A percentile compares a stretch with the other conserved stretches of the same genome.
These are phyloP conservation scores for Archocentrus centrarchus DNA, from an alignment of 2,113 vertebrate genomes.

Conservation along the genomic window DNA sequence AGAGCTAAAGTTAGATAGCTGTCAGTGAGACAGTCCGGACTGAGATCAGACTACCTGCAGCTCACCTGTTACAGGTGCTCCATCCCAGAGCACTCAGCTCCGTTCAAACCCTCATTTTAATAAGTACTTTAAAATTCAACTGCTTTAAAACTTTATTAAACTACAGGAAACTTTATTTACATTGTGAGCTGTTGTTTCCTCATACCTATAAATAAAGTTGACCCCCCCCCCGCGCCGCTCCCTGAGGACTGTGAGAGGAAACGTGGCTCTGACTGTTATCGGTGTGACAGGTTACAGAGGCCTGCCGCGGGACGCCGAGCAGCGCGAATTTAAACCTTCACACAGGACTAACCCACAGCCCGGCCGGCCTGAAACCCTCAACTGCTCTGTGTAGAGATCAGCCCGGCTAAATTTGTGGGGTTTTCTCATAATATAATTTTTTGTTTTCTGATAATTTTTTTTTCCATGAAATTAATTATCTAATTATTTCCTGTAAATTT, in stretches of 20 bases:
- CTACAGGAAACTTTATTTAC: not conserved
- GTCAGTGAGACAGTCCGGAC: slow-evolving; percentile 6
- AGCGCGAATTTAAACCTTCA: not conserved
- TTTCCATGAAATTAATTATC: rapidly evolving
- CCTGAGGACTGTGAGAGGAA: not conserved
- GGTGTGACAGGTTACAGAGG: not conserved
- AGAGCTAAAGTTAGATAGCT: not conserved
- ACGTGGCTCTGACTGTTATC: not conserved
- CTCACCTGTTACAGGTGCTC: no score
- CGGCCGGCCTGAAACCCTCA: no score
- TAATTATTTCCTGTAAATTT: not conserved
- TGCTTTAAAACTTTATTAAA: no score
- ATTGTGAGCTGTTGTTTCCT: not conserved
- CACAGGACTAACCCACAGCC: not conserved
- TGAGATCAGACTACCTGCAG: not conserved
- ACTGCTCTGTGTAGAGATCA: no score
- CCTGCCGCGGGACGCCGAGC: not conserved
- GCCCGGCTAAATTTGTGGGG: no score
- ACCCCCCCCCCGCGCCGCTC: not conserved
- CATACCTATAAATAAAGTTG: not conserved
- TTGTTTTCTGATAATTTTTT: no score
- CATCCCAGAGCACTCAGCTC: no score
- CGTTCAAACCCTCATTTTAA: no score
- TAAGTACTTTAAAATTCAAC: no score
- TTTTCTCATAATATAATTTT: not conserved